Evolutionary conservation across 2,888 invertebrate genomes (phyloP).

Genomic region (Drosophila siamana): DNA sequence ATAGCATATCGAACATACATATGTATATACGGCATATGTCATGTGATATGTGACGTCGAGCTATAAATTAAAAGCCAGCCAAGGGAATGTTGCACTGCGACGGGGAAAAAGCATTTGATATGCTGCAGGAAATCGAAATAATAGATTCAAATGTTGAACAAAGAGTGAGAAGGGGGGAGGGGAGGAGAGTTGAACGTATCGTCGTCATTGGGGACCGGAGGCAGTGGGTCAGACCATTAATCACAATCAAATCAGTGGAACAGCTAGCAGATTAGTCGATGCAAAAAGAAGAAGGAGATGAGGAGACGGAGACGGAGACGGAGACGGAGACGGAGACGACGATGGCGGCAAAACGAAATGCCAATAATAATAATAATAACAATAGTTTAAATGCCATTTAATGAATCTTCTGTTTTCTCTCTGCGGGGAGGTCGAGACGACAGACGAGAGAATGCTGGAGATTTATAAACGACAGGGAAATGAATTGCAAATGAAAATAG

Average conservation of each 20-base stretch:
- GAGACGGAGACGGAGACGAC: no score
- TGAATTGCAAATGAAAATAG: conserved; percentile 1
- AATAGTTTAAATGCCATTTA: conserved; percentile 53
- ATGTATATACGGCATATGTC: conserved; percentile 40
- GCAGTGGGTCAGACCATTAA: conserved; percentile 62
- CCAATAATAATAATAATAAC: conserved; percentile 50
- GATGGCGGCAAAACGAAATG: no score
- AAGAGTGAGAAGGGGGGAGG: background rate
- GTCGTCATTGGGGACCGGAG: conserved; percentile 18
- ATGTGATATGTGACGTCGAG: conserved; percentile 53
- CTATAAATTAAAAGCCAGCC: conserved; percentile 68
- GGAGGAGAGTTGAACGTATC: background rate
- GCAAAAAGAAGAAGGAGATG: background rate
- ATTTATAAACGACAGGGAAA: conserved; percentile 1
- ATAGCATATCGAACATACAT: background rate
- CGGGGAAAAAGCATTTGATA: conserved; percentile 42
- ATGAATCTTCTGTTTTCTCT: conserved; percentile 26
- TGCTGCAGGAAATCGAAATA: conserved; percentile 61
- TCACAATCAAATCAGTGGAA: conserved; percentile 74
- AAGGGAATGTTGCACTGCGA: conserved; percentile 34
- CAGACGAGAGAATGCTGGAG: background rate
- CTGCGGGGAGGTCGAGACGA: no score
- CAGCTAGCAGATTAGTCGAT: conserved; percentile 56
- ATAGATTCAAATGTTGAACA: conserved; percentile 57
- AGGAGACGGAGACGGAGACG: no score